Conservation (phyloP, 2,888 invertebrate species). For the Odontomyia ornata region DNA sequence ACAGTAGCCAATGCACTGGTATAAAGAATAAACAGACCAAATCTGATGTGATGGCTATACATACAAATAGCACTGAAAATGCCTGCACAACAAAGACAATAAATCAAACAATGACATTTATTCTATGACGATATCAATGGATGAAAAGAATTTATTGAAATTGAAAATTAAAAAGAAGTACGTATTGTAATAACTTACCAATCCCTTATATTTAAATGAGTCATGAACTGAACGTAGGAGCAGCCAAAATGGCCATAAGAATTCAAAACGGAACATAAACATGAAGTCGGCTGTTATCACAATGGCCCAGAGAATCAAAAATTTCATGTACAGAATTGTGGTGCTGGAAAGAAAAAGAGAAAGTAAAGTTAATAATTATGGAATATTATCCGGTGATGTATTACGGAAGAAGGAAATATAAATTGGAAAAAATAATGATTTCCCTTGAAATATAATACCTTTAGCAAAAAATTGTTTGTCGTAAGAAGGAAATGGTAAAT, state of each 20-base stretch:
- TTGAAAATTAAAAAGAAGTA: neutral
- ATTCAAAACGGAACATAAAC: slow-evolving; percentile 98
- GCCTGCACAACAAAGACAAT: slow-evolving; percentile 71
- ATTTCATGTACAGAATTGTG: slow-evolving; percentile 93
- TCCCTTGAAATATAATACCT: too few species aligned
- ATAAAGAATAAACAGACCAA: slow-evolving; percentile 99
- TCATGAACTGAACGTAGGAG: slow-evolving; percentile 94
- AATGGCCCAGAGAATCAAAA: slow-evolving; percentile 92
- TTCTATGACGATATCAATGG: too few species aligned
- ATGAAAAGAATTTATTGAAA: neutral
- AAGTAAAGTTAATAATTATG: neutral
- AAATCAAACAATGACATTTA: neutral
- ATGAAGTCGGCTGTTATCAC: slow-evolving; percentile 96
- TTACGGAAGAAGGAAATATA: neutral
- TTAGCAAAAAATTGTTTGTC: too few species aligned
- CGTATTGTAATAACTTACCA: slow-evolving; percentile 71
- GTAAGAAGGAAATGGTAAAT: too few species aligned
- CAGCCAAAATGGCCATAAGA: slow-evolving; percentile 98
- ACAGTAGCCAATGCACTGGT: slow-evolving; percentile 97
- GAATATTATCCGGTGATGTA: neutral
- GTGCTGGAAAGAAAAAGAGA: slow-evolving; percentile 70
- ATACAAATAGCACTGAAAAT: slow-evolving; percentile 97
- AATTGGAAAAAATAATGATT: too few species aligned
- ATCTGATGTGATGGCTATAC: slow-evolving; percentile 96
- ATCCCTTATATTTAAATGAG: slow-evolving; percentile 97